Conservation (phyloP, 2,888 invertebrate genomes). For the Mimachlamys varia region DNA sequence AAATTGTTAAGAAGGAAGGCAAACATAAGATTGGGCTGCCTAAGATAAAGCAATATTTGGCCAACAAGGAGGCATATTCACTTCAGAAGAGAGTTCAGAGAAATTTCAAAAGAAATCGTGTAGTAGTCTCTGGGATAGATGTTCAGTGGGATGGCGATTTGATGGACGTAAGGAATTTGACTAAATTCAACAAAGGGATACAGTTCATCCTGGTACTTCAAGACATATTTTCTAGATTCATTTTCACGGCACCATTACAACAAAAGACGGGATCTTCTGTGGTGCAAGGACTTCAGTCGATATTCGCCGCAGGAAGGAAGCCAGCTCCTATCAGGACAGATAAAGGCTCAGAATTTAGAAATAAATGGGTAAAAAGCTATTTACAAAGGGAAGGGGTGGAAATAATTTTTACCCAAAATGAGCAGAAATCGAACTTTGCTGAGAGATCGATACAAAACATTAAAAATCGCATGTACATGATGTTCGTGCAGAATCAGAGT, state of each 20-base stretch:
- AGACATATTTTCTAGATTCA: constrained; percentile 48
- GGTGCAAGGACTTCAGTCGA: constrained; percentile 42
- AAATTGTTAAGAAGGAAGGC: no score
- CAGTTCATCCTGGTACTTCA: constrained; percentile 46
- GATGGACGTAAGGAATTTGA: constrained; percentile 39
- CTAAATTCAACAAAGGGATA: constrained; percentile 42
- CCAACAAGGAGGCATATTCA: no score
- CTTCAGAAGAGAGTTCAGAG: no score
- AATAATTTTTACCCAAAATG: background rate
- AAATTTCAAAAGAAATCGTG: no score
- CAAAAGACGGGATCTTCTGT: constrained; percentile 46
- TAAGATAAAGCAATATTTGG: no score
- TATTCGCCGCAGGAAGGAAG: constrained; percentile 47
- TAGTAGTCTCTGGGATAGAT: no score
- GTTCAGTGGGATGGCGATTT: no score
- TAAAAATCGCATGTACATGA: constrained; percentile 40
- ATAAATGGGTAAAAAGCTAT: background rate
- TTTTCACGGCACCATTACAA: constrained; percentile 50
- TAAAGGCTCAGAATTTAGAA: constrained; percentile 45
- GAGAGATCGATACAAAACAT: constrained; percentile 46
- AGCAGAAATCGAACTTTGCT: constrained; percentile 44
- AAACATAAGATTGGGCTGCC: no score
- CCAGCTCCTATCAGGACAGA: constrained; percentile 49
- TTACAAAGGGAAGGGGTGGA: no score
- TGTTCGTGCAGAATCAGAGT: constrained; percentile 42